Percentiles rank a stretch among this genome's conserved stretches.
phyloP scores from a whole-genome alignment of 2,888 invertebrate species.

The Sinhomidia bicolor region DNA sequence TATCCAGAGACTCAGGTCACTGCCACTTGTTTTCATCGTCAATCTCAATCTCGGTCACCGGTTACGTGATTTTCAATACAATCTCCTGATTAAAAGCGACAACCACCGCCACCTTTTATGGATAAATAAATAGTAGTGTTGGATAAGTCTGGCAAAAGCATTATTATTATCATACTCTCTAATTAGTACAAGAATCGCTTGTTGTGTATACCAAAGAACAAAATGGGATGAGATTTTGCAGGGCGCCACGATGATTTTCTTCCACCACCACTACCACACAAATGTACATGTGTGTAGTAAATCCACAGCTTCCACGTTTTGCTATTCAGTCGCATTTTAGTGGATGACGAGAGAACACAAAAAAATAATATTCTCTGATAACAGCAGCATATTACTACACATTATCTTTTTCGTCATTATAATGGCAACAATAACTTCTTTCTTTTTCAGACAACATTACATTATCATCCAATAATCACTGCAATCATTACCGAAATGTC shows the following conservation, averaged over 20 bases:
- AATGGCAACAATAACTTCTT: not conserved
- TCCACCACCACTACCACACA: too few species aligned
- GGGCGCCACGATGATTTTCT: too few species aligned
- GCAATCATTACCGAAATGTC: not conserved
- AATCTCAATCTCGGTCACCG: constrained; percentile 11
- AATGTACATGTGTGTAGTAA: too few species aligned
- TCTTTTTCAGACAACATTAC: not conserved
- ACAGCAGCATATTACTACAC: too few species aligned
- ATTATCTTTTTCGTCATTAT: not conserved
- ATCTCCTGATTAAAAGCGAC: constrained; percentile 1
- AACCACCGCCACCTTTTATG: not conserved
- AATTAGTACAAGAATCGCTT: too few species aligned
- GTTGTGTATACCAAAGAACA: too few species aligned
- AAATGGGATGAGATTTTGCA: too few species aligned
- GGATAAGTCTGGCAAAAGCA: not conserved
- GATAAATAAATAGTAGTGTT: not conserved
- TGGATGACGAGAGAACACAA: too few species aligned
- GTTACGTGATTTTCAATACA: constrained; percentile 7
- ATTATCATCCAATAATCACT: not conserved
- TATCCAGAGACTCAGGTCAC: not conserved
- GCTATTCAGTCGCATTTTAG: too few species aligned
- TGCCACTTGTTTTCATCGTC: constrained; percentile 30
- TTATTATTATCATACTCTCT: not conserved
- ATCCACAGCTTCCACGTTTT: too few species aligned
- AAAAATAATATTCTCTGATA: too few species aligned